phyloP scores from a whole-genome alignment of 2,888 invertebrate species.

The Keiferia lycopersicella region DNA sequence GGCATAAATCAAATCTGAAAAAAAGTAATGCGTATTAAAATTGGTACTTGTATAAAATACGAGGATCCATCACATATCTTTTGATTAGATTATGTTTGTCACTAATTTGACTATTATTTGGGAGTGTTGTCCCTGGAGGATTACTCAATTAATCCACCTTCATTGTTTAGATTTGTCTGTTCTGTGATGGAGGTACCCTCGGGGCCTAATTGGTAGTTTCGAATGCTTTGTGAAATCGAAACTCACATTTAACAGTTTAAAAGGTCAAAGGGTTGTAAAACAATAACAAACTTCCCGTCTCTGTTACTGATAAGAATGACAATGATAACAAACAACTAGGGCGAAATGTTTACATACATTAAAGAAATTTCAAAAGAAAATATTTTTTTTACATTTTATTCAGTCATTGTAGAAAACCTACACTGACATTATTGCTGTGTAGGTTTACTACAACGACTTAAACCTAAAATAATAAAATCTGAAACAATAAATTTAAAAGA shows the following conservation, averaged over 20 bases:
- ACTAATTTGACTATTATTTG: conserved; percentile 30
- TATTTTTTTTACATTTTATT: too few species aligned
- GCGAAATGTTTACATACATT: too few species aligned
- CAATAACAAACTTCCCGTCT: neutral
- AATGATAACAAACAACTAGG: too few species aligned
- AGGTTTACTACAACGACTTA: too few species aligned
- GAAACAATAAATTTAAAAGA: too few species aligned
- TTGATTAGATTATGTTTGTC: neutral
- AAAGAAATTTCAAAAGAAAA: too few species aligned
- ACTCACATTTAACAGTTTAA: conserved; percentile 4
- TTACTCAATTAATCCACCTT: conserved; percentile 23
- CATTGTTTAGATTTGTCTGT: conserved; percentile 21
- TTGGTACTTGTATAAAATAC: neutral
- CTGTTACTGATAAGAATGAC: too few species aligned
- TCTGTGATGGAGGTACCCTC: conserved; percentile 13
- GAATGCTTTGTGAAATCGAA: neutral
- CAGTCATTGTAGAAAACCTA: too few species aligned
- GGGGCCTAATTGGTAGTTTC: conserved; percentile 19
- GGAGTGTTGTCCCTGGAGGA: conserved; percentile 23
- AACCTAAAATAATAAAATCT: too few species aligned
- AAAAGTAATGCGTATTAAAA: too few species aligned
- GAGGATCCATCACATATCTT: neutral
- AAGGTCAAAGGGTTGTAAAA: neutral
- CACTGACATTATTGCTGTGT: too few species aligned
- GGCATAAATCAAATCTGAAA: too few species aligned